A percentile compares a stretch with the other conserved stretches of the same genome.
phyloP scores from a whole-genome alignment of 2,113 vertebrate genomes.

The Mellivora capensis region DNA sequence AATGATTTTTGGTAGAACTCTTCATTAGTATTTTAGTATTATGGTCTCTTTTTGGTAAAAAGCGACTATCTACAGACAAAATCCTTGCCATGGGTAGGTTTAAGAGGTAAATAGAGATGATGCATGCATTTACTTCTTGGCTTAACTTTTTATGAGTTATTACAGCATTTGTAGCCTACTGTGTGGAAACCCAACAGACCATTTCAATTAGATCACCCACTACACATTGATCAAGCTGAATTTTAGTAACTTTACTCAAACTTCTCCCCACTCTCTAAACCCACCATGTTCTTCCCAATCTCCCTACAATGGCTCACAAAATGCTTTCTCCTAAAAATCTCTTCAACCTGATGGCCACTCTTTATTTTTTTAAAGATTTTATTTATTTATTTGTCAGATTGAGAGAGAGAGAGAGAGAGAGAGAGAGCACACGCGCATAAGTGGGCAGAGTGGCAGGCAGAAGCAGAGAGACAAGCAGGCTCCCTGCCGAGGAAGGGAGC shows the following conservation, averaged over 20 bases:
- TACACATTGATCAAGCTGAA: not conserved
- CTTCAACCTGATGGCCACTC: not conserved
- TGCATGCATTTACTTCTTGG: not conserved
- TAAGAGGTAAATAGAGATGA: not conserved
- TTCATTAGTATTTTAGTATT: not conserved
- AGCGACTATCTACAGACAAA: not conserved
- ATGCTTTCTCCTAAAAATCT: not conserved
- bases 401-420: too few species aligned
- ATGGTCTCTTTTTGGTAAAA: not conserved
- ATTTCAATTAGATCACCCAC: not conserved
- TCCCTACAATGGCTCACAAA: not conserved
- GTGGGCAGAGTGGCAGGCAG: too few species aligned
- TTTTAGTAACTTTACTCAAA: not conserved
- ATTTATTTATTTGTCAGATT: too few species aligned
- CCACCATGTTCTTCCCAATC: fast-evolving
- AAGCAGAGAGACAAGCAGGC: too few species aligned
- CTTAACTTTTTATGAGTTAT: not conserved
- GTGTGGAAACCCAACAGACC: not conserved
- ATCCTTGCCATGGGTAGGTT: not conserved
- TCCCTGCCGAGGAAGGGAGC: too few species aligned
- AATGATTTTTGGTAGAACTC: not conserved
- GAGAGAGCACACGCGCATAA: too few species aligned
- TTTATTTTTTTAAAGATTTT: too few species aligned
- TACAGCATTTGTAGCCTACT: not conserved
- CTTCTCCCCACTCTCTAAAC: not conserved